Evolutionary conservation across 2,888 invertebrate genomes (phyloP), one percentile per base, ranked within the genome.

Genomic region (Anthoptus insignis): DNA sequence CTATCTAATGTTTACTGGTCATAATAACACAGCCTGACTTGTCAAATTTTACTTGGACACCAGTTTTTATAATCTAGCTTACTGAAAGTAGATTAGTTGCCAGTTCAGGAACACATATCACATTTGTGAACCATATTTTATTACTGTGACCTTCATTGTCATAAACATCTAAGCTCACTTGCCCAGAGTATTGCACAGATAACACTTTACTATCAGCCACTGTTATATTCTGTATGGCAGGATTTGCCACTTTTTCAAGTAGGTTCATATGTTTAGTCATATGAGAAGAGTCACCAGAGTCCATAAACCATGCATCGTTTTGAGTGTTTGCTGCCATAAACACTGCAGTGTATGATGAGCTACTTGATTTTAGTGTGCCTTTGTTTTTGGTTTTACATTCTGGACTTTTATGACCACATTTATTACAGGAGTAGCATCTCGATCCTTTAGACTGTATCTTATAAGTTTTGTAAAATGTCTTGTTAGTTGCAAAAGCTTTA

Each of bases 1-100:
- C n/a, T n/a, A n/a, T n/a, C n/a, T n/a, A n/a, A n/a, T n/a, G n/a
- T n/a, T n/a, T n/a, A n/a, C n/a, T n/a, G n/a, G n/a, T n/a, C n/a
- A n/a, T n/a, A 42, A 69, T 70, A 32, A 50, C 29, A 54, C 72
- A 70, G 45, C 67, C 71, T 7, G 42, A 29, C 8, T 49, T 47
- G 27, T 72, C 24, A 65, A 76, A 74, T 54, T 27, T 67, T 37
- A 76, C 73, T 64, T 66, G 59, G 24, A 69, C 49, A 22, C 68
- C 68, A 69, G 39, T 66, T 42, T 52, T 61, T 7, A 70, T 65
- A 13, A 72, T 70, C 19, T 68, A 59, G 27, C 69, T 69, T 0
- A 72, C 69, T 13, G 73, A 68, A n/a, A 72, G 8, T 9, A 72
- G 27, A 22, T 72, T 72, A 3, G 66, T 60, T n/a, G 65, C 39